phyloP scores from a whole-genome alignment of 1,140 invertebrate genomes.

The Eriosoma lanigerum region DNA sequence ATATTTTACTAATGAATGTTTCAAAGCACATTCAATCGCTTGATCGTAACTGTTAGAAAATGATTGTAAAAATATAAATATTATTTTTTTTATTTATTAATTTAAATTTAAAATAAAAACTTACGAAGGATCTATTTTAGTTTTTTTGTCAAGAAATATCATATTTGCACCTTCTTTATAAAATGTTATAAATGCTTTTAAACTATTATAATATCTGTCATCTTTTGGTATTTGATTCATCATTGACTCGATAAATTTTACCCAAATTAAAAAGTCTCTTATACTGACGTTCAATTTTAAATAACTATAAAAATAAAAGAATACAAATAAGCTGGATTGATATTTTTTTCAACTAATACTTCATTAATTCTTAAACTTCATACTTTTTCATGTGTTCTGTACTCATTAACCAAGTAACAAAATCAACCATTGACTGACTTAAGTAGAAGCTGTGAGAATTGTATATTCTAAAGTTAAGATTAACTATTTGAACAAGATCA shows the following conservation, averaged over 20 bases:
- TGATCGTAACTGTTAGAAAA: conserved; percentile 1
- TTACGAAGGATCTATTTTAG: background rate
- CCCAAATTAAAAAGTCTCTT: conserved; percentile 90
- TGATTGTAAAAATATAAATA: background rate
- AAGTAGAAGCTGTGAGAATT: conserved; percentile 58
- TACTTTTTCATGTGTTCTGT: conserved; percentile 73
- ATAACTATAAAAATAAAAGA: conserved; percentile 56
- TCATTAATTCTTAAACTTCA: too few relatives aligned
- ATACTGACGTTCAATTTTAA: conserved; percentile 78
- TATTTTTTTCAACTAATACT: too few relatives aligned
- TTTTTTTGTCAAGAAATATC: conserved; percentile 31
- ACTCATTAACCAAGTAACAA: conserved; percentile 75
- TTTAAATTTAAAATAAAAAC: background rate
- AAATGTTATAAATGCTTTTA: conserved; percentile 45
- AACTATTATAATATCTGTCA: background rate
- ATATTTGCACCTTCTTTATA: conserved; percentile 43
- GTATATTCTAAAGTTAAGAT: conserved; percentile 71
- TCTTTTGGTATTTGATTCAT: conserved; percentile 53
- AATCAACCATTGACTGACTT: conserved; percentile 72
- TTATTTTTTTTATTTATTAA: background rate
- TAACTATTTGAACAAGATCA: conserved; percentile 73
- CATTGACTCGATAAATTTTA: conserved; percentile 82
- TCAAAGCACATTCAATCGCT: conserved; percentile 23
- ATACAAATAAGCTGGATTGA: conserved; percentile 37
- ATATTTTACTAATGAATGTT: background rate